Conservation (phyloP, 1,140 invertebrate genomes). For the Eumeta japonica region DNA sequence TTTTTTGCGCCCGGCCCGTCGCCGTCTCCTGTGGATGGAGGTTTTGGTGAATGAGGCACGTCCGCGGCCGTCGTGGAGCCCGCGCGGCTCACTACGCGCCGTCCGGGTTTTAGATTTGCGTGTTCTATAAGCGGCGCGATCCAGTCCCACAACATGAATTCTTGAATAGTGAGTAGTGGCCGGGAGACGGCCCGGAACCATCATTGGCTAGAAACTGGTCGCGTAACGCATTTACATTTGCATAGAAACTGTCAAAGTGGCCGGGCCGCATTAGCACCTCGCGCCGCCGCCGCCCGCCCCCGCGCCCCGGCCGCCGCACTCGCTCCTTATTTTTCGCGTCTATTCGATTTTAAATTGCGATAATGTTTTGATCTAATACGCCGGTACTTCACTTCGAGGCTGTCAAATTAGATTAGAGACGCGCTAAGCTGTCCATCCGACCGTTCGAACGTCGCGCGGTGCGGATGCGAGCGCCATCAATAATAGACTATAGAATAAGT, state of each 20-base stretch:
- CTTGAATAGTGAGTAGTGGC: no score
- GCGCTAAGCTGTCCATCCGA: neutral
- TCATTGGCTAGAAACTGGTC: conserved; percentile 44
- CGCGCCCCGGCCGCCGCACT: neutral
- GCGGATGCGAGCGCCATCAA: neutral
- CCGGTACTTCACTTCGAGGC: neutral
- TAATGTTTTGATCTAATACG: neutral
- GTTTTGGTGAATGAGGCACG: neutral
- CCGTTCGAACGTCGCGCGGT: neutral
- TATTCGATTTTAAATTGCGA: no score
- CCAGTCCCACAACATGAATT: neutral
- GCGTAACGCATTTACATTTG: conserved; percentile 47
- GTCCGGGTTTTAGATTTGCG: neutral
- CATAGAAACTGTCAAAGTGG: conserved; percentile 53
- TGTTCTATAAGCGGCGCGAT: neutral
- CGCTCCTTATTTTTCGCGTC: neutral
- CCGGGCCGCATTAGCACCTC: conserved; percentile 48
- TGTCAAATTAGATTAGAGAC: neutral
- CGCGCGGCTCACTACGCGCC: no score
- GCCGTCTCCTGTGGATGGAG: neutral
- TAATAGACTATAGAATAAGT: neutral
- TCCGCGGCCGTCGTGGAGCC: neutral
- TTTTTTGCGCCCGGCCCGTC: no score
- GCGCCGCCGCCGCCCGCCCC: conserved; percentile 13
- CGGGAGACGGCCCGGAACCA: conserved; percentile 44